Evolutionary conservation across 1,140 invertebrate genomes (phyloP), one percentile per base, ranked within the genome.

Genomic region (Ceratitis capitata): DNA sequence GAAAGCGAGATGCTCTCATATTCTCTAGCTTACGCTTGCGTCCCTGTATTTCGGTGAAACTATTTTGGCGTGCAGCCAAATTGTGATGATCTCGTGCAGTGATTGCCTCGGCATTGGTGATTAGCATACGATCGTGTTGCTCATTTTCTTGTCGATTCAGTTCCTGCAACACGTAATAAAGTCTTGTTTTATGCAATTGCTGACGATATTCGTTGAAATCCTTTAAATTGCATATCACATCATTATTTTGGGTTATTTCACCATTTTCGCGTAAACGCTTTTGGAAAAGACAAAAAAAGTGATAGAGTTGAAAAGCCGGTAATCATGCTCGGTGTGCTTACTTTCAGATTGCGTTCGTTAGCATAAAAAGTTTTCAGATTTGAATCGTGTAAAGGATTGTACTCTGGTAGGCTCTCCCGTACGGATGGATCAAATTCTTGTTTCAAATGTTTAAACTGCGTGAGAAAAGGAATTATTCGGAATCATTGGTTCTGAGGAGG

Each of bases 211-310:
- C 87, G 85, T 92, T 92, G 45, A 92, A 92, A 47, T 92, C 91
- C 85, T 90, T 91, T 2, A 92, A 84, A 78, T 89, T 92, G 26
- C 91, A 92, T 0, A 92, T 91, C 1, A 92, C 91, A 86, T 92
- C 90, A 64, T 92, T 92, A 5, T 88, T 83, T 58, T 90, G 61
- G 0, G 91, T 92, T 32, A 92, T 91, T 45, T 90, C 88, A 0
- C 90, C 89, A 51, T 91, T 92, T 84, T 90, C 86, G 3, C 89
- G 84, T 42, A 92, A 56, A 2, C 90, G 88, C 86, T 91, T n/a
- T 23, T 89, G 39, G 84, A 61, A 78, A 51, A 3, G 39, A 9
- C 26, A 78, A 39, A 84, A 3, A n/a, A 3, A 49, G 14, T 47
- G n/a, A 82, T 82, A 49, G 3, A 82, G 26, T 14, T 82, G n/a